phyloP scores from a whole-genome alignment of 1,140 invertebrate genomes.

The Portunus trituberculatus region DNA sequence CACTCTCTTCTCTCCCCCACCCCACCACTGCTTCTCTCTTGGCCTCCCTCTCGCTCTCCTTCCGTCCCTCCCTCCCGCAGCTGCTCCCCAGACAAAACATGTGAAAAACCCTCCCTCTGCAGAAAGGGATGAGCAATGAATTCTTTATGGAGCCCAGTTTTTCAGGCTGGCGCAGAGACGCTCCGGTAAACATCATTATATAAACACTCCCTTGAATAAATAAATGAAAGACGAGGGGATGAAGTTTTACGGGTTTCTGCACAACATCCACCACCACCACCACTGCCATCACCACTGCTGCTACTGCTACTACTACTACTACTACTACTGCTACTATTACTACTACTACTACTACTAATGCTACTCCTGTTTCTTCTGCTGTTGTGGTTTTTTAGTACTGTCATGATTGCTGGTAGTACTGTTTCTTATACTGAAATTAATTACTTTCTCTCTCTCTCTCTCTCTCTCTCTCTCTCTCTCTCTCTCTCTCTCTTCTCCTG shows the following conservation, averaged over 20 bases:
- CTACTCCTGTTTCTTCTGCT: too few relatives aligned
- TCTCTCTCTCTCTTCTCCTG: conserved; percentile 10
- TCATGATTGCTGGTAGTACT: too few relatives aligned
- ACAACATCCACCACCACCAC: conserved; percentile 56
- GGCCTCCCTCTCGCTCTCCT: neutral
- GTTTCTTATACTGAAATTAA: neutral
- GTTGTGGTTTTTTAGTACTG: too few relatives aligned
- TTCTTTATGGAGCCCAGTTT: conserved; percentile 70
- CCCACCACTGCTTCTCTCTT: neutral
- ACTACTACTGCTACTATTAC: too few relatives aligned
- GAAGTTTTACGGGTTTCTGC: conserved; percentile 71
- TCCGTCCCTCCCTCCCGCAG: neutral
- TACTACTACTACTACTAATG: too few relatives aligned
- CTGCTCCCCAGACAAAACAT: conserved; percentile 56
- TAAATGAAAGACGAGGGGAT: conserved; percentile 68
- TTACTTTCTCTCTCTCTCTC: neutral
- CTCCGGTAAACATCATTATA: conserved; percentile 74
- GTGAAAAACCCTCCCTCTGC: conserved; percentile 63
- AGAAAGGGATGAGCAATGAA: conserved; percentile 73
- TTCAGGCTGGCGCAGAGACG: conserved; percentile 67
- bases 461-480: conserved; percentile 37
- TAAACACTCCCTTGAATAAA: conserved; percentile 72
- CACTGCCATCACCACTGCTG: neutral
- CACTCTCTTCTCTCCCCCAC: neutral
- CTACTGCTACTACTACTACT: too few relatives aligned